Conservation (phyloP, 2,888 invertebrate genomes). For the Schizotus pectinicornis region DNA sequence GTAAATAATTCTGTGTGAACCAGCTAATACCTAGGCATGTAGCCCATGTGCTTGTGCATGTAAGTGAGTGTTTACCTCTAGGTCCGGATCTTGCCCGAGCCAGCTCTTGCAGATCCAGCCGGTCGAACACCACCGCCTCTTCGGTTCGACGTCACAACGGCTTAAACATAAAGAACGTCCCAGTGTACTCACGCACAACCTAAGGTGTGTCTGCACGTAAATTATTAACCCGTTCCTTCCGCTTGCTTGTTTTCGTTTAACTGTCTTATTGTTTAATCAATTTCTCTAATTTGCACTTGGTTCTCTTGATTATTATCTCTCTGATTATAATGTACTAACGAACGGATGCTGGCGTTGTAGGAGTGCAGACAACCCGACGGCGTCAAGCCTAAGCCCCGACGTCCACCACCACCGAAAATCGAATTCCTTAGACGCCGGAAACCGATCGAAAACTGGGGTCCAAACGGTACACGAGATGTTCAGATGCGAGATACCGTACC, state of each 20-base stretch:
- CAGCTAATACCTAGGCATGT: background rate
- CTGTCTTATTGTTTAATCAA: constrained; percentile 11
- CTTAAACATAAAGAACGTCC: constrained; percentile 71
- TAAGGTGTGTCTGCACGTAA: constrained; percentile 58
- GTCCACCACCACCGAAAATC: constrained; percentile 74
- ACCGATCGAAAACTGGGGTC: constrained; percentile 49
- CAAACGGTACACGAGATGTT: constrained; percentile 65
- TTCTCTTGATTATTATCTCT: background rate
- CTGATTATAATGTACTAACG: too few relatives aligned
- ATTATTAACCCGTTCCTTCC: constrained; percentile 10
- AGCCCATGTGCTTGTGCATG: constrained; percentile 17
- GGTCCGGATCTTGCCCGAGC: constrained; percentile 93
- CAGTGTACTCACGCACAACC: constrained; percentile 55
- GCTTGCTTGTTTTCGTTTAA: constrained; percentile 24
- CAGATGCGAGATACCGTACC: constrained; percentile 92
- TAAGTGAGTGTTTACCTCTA: constrained; percentile 55
- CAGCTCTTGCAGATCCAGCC: constrained; percentile 81
- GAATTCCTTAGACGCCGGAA: constrained; percentile 80
- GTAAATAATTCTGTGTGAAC: background rate
- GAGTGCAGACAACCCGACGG: constrained; percentile 47
- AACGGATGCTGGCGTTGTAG: too few relatives aligned
- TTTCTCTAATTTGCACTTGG: constrained; percentile 1
- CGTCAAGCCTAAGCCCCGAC: constrained; percentile 54
- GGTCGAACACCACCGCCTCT: constrained; percentile 59
- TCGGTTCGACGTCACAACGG: constrained; percentile 65